Conservation (phyloP, 2,888 invertebrate genomes). For the Cistogaster globosa region DNA sequence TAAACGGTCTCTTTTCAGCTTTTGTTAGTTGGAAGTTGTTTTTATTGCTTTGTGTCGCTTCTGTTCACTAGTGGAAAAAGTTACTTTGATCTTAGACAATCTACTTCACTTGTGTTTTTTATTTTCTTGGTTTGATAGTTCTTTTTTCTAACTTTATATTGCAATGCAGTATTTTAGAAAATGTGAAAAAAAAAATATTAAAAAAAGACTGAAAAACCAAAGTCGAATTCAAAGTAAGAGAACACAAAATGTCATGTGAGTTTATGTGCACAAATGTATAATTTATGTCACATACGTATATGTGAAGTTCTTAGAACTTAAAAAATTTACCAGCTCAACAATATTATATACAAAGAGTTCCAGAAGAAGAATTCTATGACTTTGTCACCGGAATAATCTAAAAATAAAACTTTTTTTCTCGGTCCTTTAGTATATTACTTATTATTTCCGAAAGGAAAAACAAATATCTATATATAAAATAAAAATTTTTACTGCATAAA, state of each 20-base stretch:
- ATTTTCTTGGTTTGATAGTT: slow-evolving; percentile 12
- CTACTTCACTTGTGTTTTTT: slow-evolving; percentile 18
- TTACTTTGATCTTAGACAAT: slow-evolving; percentile 55
- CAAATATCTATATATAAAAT: slow-evolving; percentile 17
- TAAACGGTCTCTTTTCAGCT: slow-evolving; percentile 22
- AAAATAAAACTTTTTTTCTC: background rate
- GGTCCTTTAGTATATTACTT: background rate
- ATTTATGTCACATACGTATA: slow-evolving; percentile 40
- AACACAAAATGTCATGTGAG: slow-evolving; percentile 7
- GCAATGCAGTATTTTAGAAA: slow-evolving; percentile 57
- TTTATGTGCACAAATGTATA: slow-evolving; percentile 35
- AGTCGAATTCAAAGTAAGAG: background rate
- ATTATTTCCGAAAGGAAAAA: slow-evolving; percentile 27
- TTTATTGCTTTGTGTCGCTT: slow-evolving; percentile 8
- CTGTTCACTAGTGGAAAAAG: slow-evolving; percentile 36
- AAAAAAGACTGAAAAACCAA: background rate
- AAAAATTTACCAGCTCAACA: slow-evolving; percentile 2
- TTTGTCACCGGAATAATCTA: slow-evolving; percentile 33
- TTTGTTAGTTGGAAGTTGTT: slow-evolving; percentile 18
- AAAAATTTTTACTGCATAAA: slow-evolving; percentile 21
- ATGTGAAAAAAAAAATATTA: background rate
- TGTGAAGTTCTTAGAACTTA: slow-evolving; percentile 21
- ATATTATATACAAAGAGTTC: slow-evolving; percentile 19
- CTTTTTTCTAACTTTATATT: slow-evolving; percentile 17
- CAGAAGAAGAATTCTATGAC: slow-evolving; percentile 11